Base-by-base conservation (phyloP, 2,888 invertebrate species). In the Watsonalla binaria region DNA sequence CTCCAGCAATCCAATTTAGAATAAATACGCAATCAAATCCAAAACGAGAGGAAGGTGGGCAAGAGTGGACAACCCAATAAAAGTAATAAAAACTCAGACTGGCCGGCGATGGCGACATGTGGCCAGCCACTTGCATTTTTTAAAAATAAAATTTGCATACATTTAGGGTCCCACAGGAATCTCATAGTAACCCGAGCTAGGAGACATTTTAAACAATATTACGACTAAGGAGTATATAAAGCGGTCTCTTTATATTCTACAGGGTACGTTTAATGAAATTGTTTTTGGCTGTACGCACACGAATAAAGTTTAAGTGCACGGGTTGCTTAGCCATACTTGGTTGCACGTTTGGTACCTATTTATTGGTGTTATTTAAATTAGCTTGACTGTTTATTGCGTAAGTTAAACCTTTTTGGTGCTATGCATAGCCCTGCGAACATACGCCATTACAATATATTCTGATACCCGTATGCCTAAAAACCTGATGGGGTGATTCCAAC, bases 81-180 rank as follows among this genome's bases (percentile, higher is more conserved):
- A 74, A 70, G 70, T 65, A 76, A 80, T 79, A 78, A 80, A 76
- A 72, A 59, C 58, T 55, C 67, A 68, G 68, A 65, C 72, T 66
- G 68, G 61, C 65, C 62, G 62, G 55, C 62, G 62, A 56, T 54
- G 74, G 78, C 85, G 86, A 84, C 88, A 87, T 86, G 84, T 85
- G 86, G 84, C 63, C 66, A 75, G 72, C 76, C 80, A 83, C 85
- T 88, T 85, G 86, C 80, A 86, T 86, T 89, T 88, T 84, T 81
- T 74, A 64, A 78, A 86, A 86, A 88, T 87, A 87, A 87, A 86
- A 89, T 89, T 88, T 81, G 85, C 89, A 89, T 89, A 80, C 81
- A 69, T 79, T 84, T 81, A 79, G 80, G 80, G 78, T 63, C 64
- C 69, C 63, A 65, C 62, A 62, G 65, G 63, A 53, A 60, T 59